Conservation (phyloP, 2,113 vertebrate species). For the Hippocampus zosterae region DNA sequence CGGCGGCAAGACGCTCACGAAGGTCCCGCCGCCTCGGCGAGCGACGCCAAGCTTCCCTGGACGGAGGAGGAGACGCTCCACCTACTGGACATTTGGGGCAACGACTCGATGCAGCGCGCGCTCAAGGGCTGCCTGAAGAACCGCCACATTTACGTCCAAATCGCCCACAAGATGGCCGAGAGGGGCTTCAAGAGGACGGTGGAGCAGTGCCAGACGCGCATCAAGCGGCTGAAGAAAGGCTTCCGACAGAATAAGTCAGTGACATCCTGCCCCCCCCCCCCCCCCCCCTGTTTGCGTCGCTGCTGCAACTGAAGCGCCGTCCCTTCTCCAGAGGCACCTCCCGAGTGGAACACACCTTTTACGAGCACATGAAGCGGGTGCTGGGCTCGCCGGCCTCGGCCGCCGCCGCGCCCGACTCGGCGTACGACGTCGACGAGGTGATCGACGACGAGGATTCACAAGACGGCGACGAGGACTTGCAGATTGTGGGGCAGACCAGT, state of each 20-base stretch:
- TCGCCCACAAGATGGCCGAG: constrained; percentile 65
- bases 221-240: constrained; percentile 68
- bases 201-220: constrained; percentile 70
- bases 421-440: constrained; percentile 46
- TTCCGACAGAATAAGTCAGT: constrained; percentile 61
- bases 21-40: constrained; percentile 26
- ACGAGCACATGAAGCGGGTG: constrained; percentile 57
- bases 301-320: not conserved
- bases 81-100: constrained; percentile 71
- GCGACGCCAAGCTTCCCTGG: constrained; percentile 66
- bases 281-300: no score
- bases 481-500: constrained; percentile 46
- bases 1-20: constrained; percentile 51
- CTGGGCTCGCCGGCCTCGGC: constrained; percentile 38
- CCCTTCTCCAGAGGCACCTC: constrained; percentile 40
- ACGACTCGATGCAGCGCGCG: constrained; percentile 62
- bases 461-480: constrained; percentile 52
- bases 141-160: constrained; percentile 68
- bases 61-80: constrained; percentile 69
- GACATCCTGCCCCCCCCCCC: not conserved
- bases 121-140: constrained; percentile 69
- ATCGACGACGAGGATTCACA: constrained; percentile 48
- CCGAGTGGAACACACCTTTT: constrained; percentile 57
- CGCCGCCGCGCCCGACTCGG: constrained; percentile 34
- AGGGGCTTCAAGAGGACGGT: constrained; percentile 62